Evolutionary conservation across 2,113 vertebrate genomes (phyloP), one percentile per base, ranked within the genome.

Genomic region (Notarius quadriscutis): DNA sequence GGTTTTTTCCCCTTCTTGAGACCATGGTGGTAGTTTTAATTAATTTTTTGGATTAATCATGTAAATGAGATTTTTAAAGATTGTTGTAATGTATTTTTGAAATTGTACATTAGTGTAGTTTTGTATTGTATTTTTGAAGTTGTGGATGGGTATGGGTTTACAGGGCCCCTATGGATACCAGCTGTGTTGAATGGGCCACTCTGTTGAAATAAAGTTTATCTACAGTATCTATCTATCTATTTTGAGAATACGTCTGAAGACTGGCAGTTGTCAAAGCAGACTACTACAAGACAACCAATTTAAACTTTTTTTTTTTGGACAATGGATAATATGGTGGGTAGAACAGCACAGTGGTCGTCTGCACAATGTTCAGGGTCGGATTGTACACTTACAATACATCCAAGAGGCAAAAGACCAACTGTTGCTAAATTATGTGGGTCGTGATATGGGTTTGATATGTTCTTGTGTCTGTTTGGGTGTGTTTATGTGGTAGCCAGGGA

Each of bases 401-500:
- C 74, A 63, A 25, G 22, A 27, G 27, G 27, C 17, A 60, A 83
- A 53, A 63, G 81, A 83, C 48, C 69, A 71, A 57, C 74, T 55
- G 74, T 60, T 63, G 48, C 48, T 75, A 69, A 81, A 81, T 55
- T 34, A 48, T 30, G 34, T 62, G 55, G 80, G 71, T 83, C 72
- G n/a, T 62, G 67, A 55, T 67, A 53, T 67, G 50, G 27, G 58
- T 57, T 78, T 62, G 71, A 57, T 60, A 34, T 87, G 30, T 78
- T 55, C 81, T 34, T 20, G 57, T 80, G 63, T 51, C 12, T 65
- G 41, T 75, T 18, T 87, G 55, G 51, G 48, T 69, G 62, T 81
- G 78, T 65, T 51, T 88, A 69, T 80, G 67, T 34, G 55, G 67
- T 82, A 84, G 57, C 34, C 80, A 84, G 84, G 65, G 86, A 84